Evolutionary conservation across 2,113 vertebrate species (phyloP).

Genomic region (Onychorhynchus coronatus): DNA sequence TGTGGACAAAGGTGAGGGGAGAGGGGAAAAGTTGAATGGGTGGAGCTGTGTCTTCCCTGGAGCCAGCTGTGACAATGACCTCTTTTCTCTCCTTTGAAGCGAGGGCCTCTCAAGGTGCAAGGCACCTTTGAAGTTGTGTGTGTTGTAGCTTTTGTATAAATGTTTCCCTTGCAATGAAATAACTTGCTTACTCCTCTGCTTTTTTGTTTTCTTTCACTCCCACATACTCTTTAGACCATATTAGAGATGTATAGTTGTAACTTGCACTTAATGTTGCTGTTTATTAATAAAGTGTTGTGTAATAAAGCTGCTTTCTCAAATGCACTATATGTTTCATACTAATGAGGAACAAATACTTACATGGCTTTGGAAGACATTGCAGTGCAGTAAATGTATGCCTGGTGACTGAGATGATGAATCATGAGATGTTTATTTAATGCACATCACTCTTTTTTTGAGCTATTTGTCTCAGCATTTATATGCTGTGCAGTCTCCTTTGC

Average conservation of each 20-base stretch:
- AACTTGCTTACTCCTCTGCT: not conserved
- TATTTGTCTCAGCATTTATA: not conserved
- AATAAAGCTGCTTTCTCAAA: not conserved
- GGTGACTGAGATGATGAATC: not conserved
- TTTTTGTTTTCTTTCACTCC: not conserved
- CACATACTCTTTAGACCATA: not conserved
- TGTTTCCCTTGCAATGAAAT: not conserved
- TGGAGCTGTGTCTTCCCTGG: not conserved
- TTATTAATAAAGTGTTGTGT: not conserved
- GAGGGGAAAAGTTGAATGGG: not conserved
- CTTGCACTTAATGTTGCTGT: not conserved
- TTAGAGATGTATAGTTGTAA: not conserved
- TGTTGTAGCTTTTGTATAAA: not conserved
- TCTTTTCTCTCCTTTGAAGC: not conserved
- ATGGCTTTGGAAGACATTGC: not conserved
- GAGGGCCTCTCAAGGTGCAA: not conserved
- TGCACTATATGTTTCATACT: not conserved
- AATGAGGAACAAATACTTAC: not conserved
- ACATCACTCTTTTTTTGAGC: not conserved
- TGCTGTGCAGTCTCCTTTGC: not conserved
- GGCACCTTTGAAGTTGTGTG: not conserved
- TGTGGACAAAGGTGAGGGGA: not conserved
- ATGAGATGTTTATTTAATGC: not conserved
- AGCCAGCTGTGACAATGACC: not conserved
- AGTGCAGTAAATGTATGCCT: not conserved